Conservation (phyloP, 2,797 vertebrate species). For the Hylomyscus alleni region DNA sequence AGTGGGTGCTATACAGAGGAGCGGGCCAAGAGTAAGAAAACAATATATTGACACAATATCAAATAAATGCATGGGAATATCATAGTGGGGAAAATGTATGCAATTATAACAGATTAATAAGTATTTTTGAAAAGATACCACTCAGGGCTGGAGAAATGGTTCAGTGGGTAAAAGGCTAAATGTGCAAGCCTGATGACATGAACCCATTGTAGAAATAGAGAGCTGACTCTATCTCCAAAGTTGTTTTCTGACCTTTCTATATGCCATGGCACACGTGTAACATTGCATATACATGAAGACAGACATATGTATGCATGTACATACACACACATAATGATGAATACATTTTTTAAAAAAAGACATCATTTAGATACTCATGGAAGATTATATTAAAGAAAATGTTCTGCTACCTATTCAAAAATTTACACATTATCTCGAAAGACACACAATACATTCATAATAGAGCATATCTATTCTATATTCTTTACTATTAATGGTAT, state of each 20-base stretch:
- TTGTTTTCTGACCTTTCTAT: neutral
- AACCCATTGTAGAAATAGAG: neutral
- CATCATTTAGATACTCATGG: neutral
- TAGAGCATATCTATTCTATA: neutral
- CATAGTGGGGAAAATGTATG: neutral
- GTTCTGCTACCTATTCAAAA: neutral
- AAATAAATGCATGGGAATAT: neutral
- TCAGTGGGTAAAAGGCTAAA: neutral
- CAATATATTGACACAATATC: neutral
- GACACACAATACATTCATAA: slow-evolving; percentile 6
- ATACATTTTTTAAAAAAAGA: neutral
- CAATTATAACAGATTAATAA: neutral
- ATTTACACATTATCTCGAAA: neutral
- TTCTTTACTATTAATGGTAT: neutral
- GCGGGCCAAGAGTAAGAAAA: neutral
- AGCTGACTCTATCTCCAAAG: neutral
- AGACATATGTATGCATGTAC: neutral
- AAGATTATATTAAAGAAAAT: neutral
- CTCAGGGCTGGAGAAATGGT: neutral
- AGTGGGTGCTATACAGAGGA: neutral
- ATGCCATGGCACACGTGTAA: neutral
- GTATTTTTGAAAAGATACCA: neutral
- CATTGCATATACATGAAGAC: neutral
- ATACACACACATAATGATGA: neutral
- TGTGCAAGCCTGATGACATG: neutral